Evolutionary conservation across 2,113 vertebrate species (phyloP).

Genomic region (Phasianus colchicus): DNA sequence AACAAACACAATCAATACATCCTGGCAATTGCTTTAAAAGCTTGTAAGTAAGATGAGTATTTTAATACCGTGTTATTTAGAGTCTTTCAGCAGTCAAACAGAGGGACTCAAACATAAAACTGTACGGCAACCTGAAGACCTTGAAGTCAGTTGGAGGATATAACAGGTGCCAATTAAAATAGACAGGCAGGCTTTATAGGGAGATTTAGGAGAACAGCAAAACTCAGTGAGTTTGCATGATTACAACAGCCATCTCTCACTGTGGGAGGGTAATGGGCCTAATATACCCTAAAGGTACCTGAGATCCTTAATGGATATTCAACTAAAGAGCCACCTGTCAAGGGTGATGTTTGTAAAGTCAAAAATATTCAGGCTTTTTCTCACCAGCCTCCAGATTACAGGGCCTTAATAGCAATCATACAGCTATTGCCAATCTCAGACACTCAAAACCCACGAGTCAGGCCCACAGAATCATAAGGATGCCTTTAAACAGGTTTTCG

Average conservation of each 20-base stretch:
- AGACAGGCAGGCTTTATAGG: not conserved
- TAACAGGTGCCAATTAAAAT: not conserved
- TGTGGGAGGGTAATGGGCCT: not conserved
- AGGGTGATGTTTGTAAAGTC: not conserved
- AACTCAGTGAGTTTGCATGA: not conserved
- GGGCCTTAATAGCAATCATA: not conserved
- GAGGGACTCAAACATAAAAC: not conserved
- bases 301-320: not conserved
- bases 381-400: not conserved
- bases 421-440: not conserved
- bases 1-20: not conserved
- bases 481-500: not conserved
- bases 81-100: not conserved
- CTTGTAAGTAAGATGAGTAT: not conserved
- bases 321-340: not conserved
- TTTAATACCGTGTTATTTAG: not conserved
- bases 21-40: not conserved
- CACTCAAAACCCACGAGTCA: not conserved
- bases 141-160: not conserved
- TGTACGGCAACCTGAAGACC: not conserved
- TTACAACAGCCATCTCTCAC: not conserved
- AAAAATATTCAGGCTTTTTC: not conserved
- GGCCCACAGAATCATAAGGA: not conserved
- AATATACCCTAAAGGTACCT: not conserved
- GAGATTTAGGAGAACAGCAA: slow-evolving; percentile 1